Conservation (phyloP, 2,113 vertebrate genomes). For the Pycnonotus jocosus region DNA sequence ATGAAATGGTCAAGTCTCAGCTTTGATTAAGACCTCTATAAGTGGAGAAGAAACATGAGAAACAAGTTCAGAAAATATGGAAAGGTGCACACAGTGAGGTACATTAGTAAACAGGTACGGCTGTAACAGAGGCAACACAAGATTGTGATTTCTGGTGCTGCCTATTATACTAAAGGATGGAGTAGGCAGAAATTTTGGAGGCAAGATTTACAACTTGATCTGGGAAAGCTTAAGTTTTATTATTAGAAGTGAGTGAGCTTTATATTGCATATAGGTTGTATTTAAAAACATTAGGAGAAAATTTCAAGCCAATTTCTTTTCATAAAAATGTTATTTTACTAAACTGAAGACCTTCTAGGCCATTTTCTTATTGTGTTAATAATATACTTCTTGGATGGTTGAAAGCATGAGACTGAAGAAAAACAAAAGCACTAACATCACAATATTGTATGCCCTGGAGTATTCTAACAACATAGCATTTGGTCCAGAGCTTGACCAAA, state of each 20-base stretch:
- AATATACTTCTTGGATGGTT: neutral
- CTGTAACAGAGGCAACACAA: neutral
- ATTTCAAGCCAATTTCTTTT: neutral
- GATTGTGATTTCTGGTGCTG: neutral
- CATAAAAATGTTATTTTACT: neutral
- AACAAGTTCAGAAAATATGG: neutral
- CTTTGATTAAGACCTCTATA: neutral
- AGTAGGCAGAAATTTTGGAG: neutral
- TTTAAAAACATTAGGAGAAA: neutral
- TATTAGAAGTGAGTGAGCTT: neutral
- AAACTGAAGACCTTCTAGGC: neutral
- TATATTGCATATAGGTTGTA: neutral
- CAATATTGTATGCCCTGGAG: neutral
- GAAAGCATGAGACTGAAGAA: neutral
- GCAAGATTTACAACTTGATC: neutral
- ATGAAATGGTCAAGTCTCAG: neutral
- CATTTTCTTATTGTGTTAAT: neutral
- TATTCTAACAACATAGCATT: neutral
- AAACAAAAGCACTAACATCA: neutral
- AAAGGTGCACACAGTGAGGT: neutral
- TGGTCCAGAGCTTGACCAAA: neutral
- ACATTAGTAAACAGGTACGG: neutral
- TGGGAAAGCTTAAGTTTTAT: neutral
- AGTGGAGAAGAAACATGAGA: neutral
- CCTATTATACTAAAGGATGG: neutral